Conservation (phyloP, 2,888 invertebrate genomes). For the Drosophila mimetica region DNA sequence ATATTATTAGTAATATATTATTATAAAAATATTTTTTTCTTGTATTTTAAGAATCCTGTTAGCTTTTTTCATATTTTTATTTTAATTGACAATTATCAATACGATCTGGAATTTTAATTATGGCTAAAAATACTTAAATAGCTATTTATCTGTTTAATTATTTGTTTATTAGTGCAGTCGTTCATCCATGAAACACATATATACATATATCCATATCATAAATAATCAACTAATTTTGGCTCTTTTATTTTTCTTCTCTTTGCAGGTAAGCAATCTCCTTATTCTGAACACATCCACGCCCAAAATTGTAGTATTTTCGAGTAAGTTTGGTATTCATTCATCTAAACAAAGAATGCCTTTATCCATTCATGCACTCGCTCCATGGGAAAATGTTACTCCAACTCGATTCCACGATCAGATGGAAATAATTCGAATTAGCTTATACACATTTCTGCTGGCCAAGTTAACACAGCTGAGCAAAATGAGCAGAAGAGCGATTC, state of each 20-base stretch:
- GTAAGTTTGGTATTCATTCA: constrained; percentile 27
- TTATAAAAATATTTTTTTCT: too few relatives aligned
- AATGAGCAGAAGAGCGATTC: constrained; percentile 56
- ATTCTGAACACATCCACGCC: background rate
- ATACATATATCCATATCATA: background rate
- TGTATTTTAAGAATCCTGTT: too few relatives aligned
- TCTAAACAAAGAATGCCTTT: background rate
- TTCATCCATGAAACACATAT: background rate
- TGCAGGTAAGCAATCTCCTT: constrained; percentile 28
- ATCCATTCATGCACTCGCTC: background rate
- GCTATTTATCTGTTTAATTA: constrained; percentile 4
- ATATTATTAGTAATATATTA: background rate
- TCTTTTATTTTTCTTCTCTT: constrained; percentile 18
- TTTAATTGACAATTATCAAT: background rate
- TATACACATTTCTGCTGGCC: constrained; percentile 31
- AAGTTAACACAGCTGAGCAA: constrained; percentile 37
- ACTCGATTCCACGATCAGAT: constrained; percentile 3
- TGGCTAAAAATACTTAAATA: constrained; percentile 11
- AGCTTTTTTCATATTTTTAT: background rate
- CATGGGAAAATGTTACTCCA: constrained; percentile 1
- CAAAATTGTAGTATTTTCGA: background rate
- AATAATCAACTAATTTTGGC: constrained; percentile 12
- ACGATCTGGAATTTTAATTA: background rate
- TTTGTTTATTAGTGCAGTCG: constrained; percentile 18
- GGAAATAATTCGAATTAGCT: constrained; percentile 11